These are phyloP conservation scores for Poeciliopsis retropinna DNA, from an alignment of 2,113 vertebrate species.

Conservation along the genomic window DNA sequence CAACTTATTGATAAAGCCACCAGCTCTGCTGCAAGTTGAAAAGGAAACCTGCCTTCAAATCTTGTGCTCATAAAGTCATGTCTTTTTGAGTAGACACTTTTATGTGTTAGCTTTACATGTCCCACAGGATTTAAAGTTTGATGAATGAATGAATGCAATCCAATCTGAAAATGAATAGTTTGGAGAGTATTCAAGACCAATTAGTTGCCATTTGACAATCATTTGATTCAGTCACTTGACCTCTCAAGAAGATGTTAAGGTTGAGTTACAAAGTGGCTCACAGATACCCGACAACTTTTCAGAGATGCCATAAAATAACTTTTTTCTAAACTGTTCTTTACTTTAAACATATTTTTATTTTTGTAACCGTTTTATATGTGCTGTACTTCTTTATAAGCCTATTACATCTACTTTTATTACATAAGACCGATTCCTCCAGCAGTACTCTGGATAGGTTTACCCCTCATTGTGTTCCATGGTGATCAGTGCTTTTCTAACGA, in stretches of 20 bases:
- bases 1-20: too few species aligned
- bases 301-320: not conserved
- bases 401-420: slow-evolving; percentile 24
- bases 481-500: slow-evolving; percentile 44
- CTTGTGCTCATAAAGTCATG: not conserved
- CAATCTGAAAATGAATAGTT: slow-evolving; percentile 40
- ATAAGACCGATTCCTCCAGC: slow-evolving; percentile 22
- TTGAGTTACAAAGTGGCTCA: slow-evolving; percentile 36
- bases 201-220: slow-evolving; percentile 28
- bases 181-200: slow-evolving; percentile 11
- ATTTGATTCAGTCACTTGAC: slow-evolving; percentile 33
- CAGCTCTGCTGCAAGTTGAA: not conserved
- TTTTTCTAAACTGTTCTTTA: not conserved
- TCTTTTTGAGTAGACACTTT: slow-evolving; percentile 7
- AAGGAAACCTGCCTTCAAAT: not conserved
- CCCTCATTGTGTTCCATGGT: slow-evolving; percentile 23
- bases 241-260: slow-evolving; percentile 28
- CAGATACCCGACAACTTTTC: not conserved
- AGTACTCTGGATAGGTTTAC: slow-evolving; percentile 34
- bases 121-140: slow-evolving; percentile 14
- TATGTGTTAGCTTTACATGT: slow-evolving; percentile 11
- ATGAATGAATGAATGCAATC: slow-evolving; percentile 6
- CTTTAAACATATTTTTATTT: not conserved
- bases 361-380: not conserved
- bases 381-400: too few species aligned